Evolutionary conservation across 2,888 invertebrate species (phyloP).

Genomic region (Hypercompe scribonia): DNA sequence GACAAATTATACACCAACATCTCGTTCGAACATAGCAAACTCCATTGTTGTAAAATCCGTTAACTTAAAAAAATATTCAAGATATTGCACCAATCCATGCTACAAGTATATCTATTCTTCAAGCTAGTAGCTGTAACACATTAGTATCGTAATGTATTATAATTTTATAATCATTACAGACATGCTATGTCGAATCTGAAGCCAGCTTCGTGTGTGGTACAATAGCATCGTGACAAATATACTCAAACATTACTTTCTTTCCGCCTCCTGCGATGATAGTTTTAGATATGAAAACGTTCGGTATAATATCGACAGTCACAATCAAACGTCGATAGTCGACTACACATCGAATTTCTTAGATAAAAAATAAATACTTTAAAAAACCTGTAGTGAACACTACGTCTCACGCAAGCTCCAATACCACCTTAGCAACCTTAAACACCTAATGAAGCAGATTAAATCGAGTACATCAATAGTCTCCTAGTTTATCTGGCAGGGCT

Average conservation of each 20-base stretch:
- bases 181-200: constrained; percentile 59
- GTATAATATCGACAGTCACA: constrained; percentile 60
- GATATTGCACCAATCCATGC: not conserved
- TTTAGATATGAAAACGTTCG: constrained; percentile 64
- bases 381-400: constrained; percentile 53
- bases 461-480: constrained; percentile 66
- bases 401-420: constrained; percentile 62
- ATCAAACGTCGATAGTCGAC: constrained; percentile 51
- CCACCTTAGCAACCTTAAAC: constrained; percentile 51
- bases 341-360: constrained; percentile 31
- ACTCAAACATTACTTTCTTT: constrained; percentile 74
- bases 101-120: not conserved
- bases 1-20: not conserved
- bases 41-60: not conserved
- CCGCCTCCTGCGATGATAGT: constrained; percentile 72
- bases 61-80: not conserved
- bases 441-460: constrained; percentile 78
- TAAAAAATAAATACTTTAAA: constrained; percentile 52
- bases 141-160: constrained; percentile 45
- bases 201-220: constrained; percentile 75
- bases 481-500: constrained; percentile 71
- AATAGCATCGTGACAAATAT: constrained; percentile 71
- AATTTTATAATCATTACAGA: constrained; percentile 45
- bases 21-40: not conserved
- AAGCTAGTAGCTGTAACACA: constrained; percentile 32